Base-by-base conservation (phyloP, 2,113 vertebrate genomes). In the Andinoacara biseriatus region DNA sequence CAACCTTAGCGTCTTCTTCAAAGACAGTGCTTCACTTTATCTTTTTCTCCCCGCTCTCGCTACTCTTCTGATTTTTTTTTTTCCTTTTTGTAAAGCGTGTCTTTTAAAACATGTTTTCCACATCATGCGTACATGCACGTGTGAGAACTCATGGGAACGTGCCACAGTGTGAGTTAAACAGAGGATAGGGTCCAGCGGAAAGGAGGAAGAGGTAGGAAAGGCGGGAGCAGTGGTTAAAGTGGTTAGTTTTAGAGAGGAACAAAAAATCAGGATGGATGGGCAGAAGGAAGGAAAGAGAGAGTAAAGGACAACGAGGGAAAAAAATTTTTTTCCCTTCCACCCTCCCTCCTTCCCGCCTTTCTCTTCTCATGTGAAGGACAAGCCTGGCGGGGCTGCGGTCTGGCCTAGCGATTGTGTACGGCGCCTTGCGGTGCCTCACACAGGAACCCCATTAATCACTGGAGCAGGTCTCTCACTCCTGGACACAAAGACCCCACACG, bases 401-500 rank as follows among this genome's bases (percentile, higher is more conserved):
- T 93, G 90, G 93, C 93, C 89, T 92, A 77, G 89, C 85, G 92
- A 94, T 94, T 94, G 95, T 95, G 91, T 91, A 91, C 89, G 90
- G 93, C 90, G 94, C 94, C 94, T 94, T 33, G 88, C 78, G 80
- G 92, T 80, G 93, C 92, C 93, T 94, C 93, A 91, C 92, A 94
- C 91, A 93, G 93, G 94, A 93, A 91, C 89, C 86, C 92, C 94
- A 96, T 96, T 96, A 96, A 96, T 96, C 94, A 95, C 93, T 90
- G 82, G 89, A 93, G 94, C 93, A 93, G 94, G 92, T 94, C 94
- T 90, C 91, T 90, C 91, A 89, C 92, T 92, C 85, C 91, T 83
- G 87, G 89, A 92, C 92, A 92, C 91, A 95, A 93, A 94, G 92
- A 95, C 92, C 91, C 89, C 93, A 94, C 91, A 95, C 91, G 88